Percentiles rank a stretch among this genome's conserved stretches.
These are phyloP conservation scores for Acanthosepion esculentum DNA, from an alignment of 2,888 invertebrate species.

Conservation along the genomic window DNA sequence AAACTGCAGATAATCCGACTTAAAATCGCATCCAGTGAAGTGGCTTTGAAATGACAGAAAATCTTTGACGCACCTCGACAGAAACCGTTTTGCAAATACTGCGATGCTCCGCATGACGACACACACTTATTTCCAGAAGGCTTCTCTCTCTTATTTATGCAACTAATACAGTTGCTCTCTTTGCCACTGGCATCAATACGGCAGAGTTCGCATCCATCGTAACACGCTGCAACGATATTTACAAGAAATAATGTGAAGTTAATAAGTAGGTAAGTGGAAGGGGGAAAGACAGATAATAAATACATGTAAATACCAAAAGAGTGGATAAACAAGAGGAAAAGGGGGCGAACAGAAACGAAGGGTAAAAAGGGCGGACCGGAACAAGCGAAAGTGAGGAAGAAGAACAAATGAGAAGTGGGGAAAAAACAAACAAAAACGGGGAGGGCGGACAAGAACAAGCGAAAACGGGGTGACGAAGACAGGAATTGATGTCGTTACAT, in stretches of 20 bases:
- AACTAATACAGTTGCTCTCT: slow-evolving; percentile 57
- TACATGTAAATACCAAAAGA: no score
- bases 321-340: no score
- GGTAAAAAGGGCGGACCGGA: no score
- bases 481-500: no score
- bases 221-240: slow-evolving; percentile 56
- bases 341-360: no score
- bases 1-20: no score
- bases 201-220: slow-evolving; percentile 61
- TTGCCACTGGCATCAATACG: slow-evolving; percentile 53
- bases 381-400: no score
- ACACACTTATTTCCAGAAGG: slow-evolving; percentile 61
- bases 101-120: slow-evolving; percentile 58
- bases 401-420: neutral
- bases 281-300: no score
- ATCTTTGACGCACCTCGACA: slow-evolving; percentile 59
- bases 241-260: no score
- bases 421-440: neutral
- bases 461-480: no score
- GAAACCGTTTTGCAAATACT: slow-evolving; percentile 57
- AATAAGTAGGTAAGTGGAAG: no score
- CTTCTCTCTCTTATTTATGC: slow-evolving; percentile 54
- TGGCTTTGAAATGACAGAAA: neutral
- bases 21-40: neutral
- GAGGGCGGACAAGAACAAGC: neutral